Evolutionary conservation across 2,797 vertebrate genomes (phyloP).

Genomic region (Pantherophis alleghaniensis): DNA sequence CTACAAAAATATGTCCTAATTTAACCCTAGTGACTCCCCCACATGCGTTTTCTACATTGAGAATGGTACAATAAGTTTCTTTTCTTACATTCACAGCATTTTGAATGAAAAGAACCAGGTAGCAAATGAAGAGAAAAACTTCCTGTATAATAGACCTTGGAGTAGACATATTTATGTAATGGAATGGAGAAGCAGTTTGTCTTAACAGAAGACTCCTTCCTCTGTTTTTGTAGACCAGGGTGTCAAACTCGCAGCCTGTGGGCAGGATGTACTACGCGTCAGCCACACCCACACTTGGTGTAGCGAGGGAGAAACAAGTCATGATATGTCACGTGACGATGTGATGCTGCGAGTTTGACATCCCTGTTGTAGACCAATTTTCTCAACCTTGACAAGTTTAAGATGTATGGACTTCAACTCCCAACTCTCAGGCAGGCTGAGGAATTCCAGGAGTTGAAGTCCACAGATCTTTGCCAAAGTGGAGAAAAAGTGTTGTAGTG

Average conservation of each 20-base stretch:
- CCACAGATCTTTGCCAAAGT: neutral
- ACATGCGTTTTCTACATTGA: neutral
- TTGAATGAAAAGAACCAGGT: neutral
- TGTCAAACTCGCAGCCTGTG: too few relatives aligned
- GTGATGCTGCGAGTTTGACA: too few relatives aligned
- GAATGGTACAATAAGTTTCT: neutral
- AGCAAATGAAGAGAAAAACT: neutral
- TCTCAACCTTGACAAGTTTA: neutral
- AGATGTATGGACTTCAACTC: neutral
- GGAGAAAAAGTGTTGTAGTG: neutral
- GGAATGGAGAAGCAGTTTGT: neutral
- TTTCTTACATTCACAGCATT: neutral
- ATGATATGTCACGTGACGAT: too few relatives aligned
- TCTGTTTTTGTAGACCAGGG: neutral
- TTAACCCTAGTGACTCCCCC: neutral
- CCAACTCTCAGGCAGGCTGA: neutral
- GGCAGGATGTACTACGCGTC: accelerated
- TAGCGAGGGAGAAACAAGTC: too few relatives aligned
- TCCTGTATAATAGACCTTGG: neutral
- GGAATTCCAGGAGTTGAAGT: neutral
- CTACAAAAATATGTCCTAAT: neutral
- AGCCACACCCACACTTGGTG: too few relatives aligned
- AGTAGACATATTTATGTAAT: neutral
- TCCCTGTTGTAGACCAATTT: neutral
- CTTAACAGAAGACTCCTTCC: neutral